A percentile compares a stretch with the other conserved stretches of the same genome.
These are phyloP conservation scores for Paramuricea clavata DNA, from an alignment of 92 coral and sea anemone species.

Conservation along the genomic window DNA sequence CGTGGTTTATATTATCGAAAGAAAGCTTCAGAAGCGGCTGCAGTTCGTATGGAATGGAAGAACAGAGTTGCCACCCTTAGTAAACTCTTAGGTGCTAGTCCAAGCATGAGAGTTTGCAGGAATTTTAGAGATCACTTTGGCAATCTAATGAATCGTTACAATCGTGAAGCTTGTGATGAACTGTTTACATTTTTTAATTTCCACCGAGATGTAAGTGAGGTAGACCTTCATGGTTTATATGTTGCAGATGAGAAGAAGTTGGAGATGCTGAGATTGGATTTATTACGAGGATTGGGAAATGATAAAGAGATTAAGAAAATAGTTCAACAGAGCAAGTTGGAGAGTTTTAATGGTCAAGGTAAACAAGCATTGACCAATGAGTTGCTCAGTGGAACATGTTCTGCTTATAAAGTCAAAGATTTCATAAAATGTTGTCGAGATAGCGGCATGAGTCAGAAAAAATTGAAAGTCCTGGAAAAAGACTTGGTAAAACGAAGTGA, in stretches of 20 bases:
- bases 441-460: no score
- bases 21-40: slow-evolving; percentile 53
- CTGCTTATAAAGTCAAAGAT: no score
- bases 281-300: not conserved
- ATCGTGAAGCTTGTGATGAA: slow-evolving; percentile 48
- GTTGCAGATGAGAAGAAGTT: slow-evolving; percentile 49
- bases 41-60: slow-evolving; percentile 46
- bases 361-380: no score
- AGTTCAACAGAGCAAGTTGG: not conserved
- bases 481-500: not conserved
- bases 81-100: not conserved
- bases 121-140: slow-evolving; percentile 36
- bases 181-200: slow-evolving; percentile 58
- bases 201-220: slow-evolving; percentile 44
- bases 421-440: no score
- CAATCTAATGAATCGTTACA: slow-evolving; percentile 41
- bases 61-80: slow-evolving; percentile 1
- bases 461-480: not conserved
- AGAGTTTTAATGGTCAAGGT: no score
- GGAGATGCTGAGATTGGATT: not conserved
- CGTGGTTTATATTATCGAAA: slow-evolving; percentile 54
- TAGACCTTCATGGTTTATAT: slow-evolving; percentile 67
- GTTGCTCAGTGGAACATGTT: no score
- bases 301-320: not conserved
- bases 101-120: not conserved